These are phyloP conservation scores for Pelochelys cantorii DNA, from an alignment of 2,797 vertebrate genomes.

Conservation along the genomic window DNA sequence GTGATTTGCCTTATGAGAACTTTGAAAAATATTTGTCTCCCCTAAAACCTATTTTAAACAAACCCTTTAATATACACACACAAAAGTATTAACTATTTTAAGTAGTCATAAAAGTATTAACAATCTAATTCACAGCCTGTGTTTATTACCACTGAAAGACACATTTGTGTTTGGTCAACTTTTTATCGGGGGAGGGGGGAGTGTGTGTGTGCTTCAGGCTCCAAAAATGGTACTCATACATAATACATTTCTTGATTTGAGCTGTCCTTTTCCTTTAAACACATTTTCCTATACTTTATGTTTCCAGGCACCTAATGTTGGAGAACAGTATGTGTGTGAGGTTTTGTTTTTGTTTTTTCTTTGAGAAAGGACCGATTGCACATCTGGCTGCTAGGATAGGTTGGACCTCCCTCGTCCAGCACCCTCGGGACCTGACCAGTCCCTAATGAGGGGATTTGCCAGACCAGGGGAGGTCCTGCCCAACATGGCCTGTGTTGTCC, in stretches of 20 bases:
- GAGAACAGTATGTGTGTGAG: neutral
- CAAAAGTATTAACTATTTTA: too few relatives aligned
- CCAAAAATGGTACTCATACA: neutral
- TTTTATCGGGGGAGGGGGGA: neutral
- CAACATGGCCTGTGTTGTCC: too few relatives aligned
- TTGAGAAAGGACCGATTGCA: neutral
- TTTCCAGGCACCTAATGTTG: neutral
- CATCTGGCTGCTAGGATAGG: neutral
- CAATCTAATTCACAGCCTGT: neutral
- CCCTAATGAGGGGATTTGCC: too few relatives aligned
- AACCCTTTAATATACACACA: fast-evolving
- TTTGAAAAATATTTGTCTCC: neutral
- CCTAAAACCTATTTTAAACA: neutral
- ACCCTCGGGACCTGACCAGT: too few relatives aligned
- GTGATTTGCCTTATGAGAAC: too few relatives aligned
- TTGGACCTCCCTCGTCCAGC: too few relatives aligned
- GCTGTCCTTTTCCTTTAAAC: neutral
- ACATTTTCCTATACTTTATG: neutral
- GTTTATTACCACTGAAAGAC: neutral
- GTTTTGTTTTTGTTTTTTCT: neutral
- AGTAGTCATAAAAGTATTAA: neutral
- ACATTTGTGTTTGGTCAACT: fast-evolving
- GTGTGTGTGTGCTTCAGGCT: neutral
- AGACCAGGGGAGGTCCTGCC: too few relatives aligned
- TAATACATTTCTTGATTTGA: neutral